Base-by-base conservation (phyloP, 30 jellyfish, hydroid and myxozoan genomes). In the Morbakka virulenta region DNA sequence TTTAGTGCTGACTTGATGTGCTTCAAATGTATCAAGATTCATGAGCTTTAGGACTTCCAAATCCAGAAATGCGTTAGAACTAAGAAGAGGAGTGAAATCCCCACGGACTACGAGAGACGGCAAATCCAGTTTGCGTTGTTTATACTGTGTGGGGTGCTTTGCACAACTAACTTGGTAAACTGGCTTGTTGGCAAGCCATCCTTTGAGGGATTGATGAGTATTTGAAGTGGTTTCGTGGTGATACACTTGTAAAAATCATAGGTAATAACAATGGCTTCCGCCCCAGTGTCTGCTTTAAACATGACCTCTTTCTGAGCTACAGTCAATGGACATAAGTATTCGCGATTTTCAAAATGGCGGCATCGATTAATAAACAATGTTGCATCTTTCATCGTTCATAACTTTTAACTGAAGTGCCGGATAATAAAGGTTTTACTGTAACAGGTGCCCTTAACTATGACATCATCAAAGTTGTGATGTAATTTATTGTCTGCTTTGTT, bases 271-370 rank as follows among this genome's bases (percentile, higher is more conserved):
- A 51, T 35, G 49, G 83, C 83, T 49, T 71, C 83, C 77, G 48
- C 83, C n/a, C 83, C 79, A 2, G 77, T 71, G 28, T 71, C 77
- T 25, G 83, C 83, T 71, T 71, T 71, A 27, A 71, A 25, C 77
- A 20, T 36, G 30, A 71, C 77, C 3, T 71, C 77, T 49, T 71
- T 71, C 50, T 36, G 71, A 35, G 83, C 78, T n/a, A n/a, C n/a
- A n/a, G n/a, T n/a, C n/a, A n/a, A n/a, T n/a, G n/a, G n/a, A n/a
- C n/a, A n/a, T n/a, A n/a, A n/a, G n/a, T n/a, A n/a, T n/a, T n/a
- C n/a, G n/a, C n/a, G n/a, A n/a, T n/a, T n/a, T n/a, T n/a, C n/a
- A n/a, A n/a, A n/a, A n/a, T n/a, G n/a, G n/a, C n/a, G n/a, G n/a
- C n/a, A n/a, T n/a, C n/a, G n/a, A n/a, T n/a, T n/a, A n/a, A n/a